These are phyloP conservation scores for Oryzias javanicus DNA, from an alignment of 2,113 vertebrate genomes.

Conservation along the genomic window DNA sequence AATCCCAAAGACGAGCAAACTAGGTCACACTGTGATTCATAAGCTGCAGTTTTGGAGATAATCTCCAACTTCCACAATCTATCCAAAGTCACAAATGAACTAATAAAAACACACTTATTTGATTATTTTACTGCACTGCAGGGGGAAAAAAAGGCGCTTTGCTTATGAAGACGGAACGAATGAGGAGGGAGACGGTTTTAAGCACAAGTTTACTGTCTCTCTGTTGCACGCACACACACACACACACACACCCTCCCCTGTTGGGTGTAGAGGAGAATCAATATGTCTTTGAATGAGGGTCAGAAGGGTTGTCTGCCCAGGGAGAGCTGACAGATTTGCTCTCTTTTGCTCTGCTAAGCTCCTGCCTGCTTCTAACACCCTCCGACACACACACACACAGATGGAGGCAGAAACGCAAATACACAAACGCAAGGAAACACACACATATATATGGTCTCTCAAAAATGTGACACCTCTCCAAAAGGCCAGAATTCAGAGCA, in stretches of 20 bases:
- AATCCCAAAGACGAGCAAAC: slow-evolving; percentile 41
- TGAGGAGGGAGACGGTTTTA: slow-evolving; percentile 61
- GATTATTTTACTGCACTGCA: slow-evolving; percentile 28
- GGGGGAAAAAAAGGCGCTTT: slow-evolving; percentile 37
- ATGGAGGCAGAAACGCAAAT: slow-evolving; percentile 26
- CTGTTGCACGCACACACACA: slow-evolving; percentile 21
- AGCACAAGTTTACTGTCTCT: slow-evolving; percentile 22
- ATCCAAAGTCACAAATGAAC: not conserved
- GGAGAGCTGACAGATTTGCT: slow-evolving; percentile 86
- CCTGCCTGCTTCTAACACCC: slow-evolving; percentile 69
- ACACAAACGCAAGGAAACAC: slow-evolving; percentile 26
- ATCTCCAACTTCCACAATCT: slow-evolving; percentile 1
- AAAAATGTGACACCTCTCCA: slow-evolving; percentile 43
- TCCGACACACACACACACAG: slow-evolving; percentile 55
- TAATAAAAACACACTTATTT: slow-evolving; percentile 20
- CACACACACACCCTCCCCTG: slow-evolving; percentile 52
- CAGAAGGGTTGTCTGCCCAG: slow-evolving; percentile 82
- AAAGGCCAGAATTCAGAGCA: slow-evolving; percentile 74
- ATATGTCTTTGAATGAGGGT: slow-evolving; percentile 86
- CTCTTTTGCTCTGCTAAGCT: slow-evolving; percentile 81
- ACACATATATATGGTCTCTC: slow-evolving; percentile 35
- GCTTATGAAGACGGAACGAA: slow-evolving; percentile 47
- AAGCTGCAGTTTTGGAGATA: slow-evolving; percentile 15
- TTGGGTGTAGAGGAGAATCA: slow-evolving; percentile 81
- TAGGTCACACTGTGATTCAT: slow-evolving; percentile 28